Evolutionary conservation across 2,888 invertebrate species (phyloP).

Genomic region (Rhorus exstirpatorius): DNA sequence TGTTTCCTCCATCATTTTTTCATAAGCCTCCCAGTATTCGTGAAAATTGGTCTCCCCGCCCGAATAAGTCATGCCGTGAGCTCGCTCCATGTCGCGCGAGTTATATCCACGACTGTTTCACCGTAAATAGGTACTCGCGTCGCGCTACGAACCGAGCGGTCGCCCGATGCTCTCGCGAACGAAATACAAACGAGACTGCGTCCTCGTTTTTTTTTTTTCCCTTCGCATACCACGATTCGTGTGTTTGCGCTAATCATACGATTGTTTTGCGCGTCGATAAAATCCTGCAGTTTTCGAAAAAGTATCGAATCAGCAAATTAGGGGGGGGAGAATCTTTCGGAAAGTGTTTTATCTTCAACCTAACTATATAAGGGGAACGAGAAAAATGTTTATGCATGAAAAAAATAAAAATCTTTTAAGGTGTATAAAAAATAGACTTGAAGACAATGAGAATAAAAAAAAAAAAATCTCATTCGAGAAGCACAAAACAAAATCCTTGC

Average conservation of each 20-base stretch:
- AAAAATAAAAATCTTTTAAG: too few relatives aligned
- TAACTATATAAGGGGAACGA: too few relatives aligned
- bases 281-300: too few relatives aligned
- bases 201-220: constrained; percentile 6
- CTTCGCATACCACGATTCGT: constrained; percentile 37
- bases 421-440: too few relatives aligned
- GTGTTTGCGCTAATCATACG: neutral
- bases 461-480: too few relatives aligned
- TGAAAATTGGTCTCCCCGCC: constrained; percentile 87
- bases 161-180: neutral
- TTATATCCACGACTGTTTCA: constrained; percentile 32
- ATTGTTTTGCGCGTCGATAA: too few relatives aligned
- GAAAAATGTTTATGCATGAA: too few relatives aligned
- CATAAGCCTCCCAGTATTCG: constrained; percentile 90
- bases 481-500: too few relatives aligned
- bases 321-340: too few relatives aligned
- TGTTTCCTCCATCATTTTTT: constrained; percentile 88
- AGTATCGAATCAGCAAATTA: too few relatives aligned
- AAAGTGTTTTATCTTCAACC: too few relatives aligned
- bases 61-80: constrained; percentile 78
- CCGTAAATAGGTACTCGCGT: constrained; percentile 27
- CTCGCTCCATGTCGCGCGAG: constrained; percentile 79
- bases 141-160: neutral
- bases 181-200: constrained; percentile 32
- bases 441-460: too few relatives aligned